These are phyloP conservation scores for Micromussa lordhowensis DNA, from an alignment of 92 coral and sea anemone genomes.

Conservation along the genomic window DNA sequence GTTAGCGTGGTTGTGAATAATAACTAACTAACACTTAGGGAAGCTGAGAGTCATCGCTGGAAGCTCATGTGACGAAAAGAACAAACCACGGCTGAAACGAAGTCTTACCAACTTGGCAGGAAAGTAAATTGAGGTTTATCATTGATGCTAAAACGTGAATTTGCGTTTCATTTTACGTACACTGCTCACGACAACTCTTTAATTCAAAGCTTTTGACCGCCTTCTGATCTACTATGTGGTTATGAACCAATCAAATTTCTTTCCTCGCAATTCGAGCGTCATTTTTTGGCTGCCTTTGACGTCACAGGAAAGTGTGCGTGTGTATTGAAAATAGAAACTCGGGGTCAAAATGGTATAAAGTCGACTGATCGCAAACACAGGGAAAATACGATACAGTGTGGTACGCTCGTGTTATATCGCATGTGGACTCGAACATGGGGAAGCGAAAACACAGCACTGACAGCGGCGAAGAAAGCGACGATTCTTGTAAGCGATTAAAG, in stretches of 20 bases:
- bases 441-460: slow-evolving; percentile 74
- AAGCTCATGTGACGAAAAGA: neutral
- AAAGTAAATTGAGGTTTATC: neutral
- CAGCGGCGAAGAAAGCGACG: slow-evolving; percentile 60
- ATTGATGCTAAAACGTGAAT: neutral
- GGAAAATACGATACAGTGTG: neutral
- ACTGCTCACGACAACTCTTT: neutral
- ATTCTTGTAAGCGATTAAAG: slow-evolving; percentile 51
- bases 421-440: slow-evolving; percentile 49
- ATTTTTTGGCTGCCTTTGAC: slow-evolving; percentile 51
- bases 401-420: neutral
- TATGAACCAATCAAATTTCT: slow-evolving; percentile 17
- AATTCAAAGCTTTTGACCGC: neutral
- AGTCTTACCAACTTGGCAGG: neutral
- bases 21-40: neutral
- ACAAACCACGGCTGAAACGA: neutral
- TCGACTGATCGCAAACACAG: neutral
- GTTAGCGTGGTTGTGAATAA: slow-evolving; percentile 11
- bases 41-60: neutral
- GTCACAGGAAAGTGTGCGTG: slow-evolving; percentile 61
- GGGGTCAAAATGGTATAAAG: slow-evolving; percentile 26
- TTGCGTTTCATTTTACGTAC: no score
- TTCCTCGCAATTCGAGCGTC: slow-evolving; percentile 18
- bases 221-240: neutral
- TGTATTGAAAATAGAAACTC: slow-evolving; percentile 38